Conservation (phyloP, 1,140 invertebrate species). For the Pygmarrhopalites habei region DNA sequence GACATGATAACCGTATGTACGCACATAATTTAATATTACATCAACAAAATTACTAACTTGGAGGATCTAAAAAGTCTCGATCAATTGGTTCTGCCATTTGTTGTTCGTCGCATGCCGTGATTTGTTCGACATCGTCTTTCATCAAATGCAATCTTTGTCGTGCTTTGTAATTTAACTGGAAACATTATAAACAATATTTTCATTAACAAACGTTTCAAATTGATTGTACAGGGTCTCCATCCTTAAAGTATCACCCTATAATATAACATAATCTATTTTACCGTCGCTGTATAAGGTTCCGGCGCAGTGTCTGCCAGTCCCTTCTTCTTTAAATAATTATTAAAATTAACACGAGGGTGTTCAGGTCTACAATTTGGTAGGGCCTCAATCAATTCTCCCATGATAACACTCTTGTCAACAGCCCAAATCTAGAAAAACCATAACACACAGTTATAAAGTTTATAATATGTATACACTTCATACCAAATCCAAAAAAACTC, state of each 20-base stretch:
- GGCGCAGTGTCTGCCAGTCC: slow-evolving; percentile 58
- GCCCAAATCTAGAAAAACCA: slow-evolving; percentile 61
- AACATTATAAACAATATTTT: not conserved
- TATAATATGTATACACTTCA: not conserved
- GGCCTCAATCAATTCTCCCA: slow-evolving; percentile 23
- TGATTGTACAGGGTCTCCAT: no score
- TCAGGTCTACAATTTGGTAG: not conserved
- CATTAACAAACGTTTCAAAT: no score
- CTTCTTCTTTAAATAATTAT: slow-evolving; percentile 53
- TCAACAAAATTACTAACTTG: no score
- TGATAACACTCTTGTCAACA: slow-evolving; percentile 60
- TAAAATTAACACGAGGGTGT: slow-evolving; percentile 47
- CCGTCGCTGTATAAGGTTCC: slow-evolving; percentile 67
- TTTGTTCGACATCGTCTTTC: slow-evolving; percentile 7
- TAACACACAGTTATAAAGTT: not conserved
- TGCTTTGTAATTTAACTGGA: slow-evolving; percentile 18
- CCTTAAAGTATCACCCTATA: no score
- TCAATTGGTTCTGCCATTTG: slow-evolving; percentile 19
- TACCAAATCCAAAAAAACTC: no score
- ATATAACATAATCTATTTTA: no score
- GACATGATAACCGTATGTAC: no score
- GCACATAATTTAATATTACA: no score
- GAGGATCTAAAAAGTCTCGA: no score
- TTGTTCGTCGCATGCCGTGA: slow-evolving; percentile 13
- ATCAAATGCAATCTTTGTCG: slow-evolving; percentile 7